Evolutionary conservation across 2,888 invertebrate species (phyloP).

Genomic region (Phorcus lineatus): DNA sequence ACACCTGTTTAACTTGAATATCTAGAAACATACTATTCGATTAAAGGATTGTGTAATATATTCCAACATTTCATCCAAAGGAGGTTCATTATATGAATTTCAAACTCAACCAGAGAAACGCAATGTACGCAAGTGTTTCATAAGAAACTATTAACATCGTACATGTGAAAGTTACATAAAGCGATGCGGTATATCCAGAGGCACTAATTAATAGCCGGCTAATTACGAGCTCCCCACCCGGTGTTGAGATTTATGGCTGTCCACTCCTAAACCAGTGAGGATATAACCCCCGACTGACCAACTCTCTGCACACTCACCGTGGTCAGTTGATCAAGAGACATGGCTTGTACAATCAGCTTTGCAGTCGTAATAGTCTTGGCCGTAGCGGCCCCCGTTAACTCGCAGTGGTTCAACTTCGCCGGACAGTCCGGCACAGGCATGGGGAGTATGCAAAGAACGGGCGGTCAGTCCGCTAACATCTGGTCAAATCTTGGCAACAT

Average conservation of each 20-base stretch:
- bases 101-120: too few relatives aligned
- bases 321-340: background rate
- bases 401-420: background rate
- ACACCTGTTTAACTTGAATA: too few relatives aligned
- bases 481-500: too few relatives aligned
- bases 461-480: too few relatives aligned
- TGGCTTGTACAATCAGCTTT: background rate
- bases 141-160: too few relatives aligned
- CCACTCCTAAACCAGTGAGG: background rate
- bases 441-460: background rate
- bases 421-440: background rate
- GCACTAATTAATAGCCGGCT: background rate
- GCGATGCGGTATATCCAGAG: too few relatives aligned
- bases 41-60: too few relatives aligned
- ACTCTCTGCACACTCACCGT: background rate
- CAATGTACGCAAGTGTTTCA: too few relatives aligned
- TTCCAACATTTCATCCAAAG: too few relatives aligned
- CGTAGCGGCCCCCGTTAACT: background rate
- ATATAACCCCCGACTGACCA: background rate
- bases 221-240: background rate
- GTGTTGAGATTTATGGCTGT: background rate
- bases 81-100: too few relatives aligned
- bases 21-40: too few relatives aligned
- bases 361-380: background rate
- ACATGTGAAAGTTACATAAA: too few relatives aligned